phyloP scores from a whole-genome alignment of 2,113 vertebrate species.

The Salvelinus namaycush region DNA sequence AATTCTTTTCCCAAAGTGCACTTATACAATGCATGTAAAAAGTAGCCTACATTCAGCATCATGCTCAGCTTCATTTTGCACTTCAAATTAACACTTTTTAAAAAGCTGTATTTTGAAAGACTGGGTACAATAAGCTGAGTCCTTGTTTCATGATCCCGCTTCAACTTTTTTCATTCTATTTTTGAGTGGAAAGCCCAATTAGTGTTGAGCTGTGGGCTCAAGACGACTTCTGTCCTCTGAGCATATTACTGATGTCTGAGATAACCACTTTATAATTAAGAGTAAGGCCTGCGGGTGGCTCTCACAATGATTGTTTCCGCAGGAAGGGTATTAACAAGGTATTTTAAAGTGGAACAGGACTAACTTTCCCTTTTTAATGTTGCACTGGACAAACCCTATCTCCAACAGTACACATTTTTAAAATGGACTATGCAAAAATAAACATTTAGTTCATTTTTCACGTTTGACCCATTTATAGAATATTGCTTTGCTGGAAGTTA shows the following conservation, averaged over 20 bases:
- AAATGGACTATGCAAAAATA: not conserved
- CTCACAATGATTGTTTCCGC: constrained; percentile 6
- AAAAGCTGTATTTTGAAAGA: not conserved
- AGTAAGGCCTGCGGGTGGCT: constrained; percentile 19
- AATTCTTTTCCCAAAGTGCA: too few species aligned
- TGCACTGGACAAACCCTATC: not conserved
- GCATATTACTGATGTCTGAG: constrained; percentile 44
- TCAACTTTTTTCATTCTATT: constrained; percentile 4
- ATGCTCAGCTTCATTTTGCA: not conserved
- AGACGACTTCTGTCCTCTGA: constrained; percentile 34
- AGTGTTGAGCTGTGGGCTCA: constrained; percentile 23
- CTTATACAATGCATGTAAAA: too few species aligned
- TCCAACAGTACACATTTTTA: constrained; percentile 2
- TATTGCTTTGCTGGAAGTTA: not conserved
- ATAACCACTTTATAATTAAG: constrained; percentile 40
- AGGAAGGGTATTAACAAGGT: constrained; percentile 3
- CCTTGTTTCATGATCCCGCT: constrained; percentile 4
- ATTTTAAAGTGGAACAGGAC: constrained; percentile 17
- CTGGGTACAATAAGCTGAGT: constrained; percentile 11
- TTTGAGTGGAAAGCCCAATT: constrained; percentile 34
- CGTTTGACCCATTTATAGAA: not conserved
- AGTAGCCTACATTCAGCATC: too few species aligned
- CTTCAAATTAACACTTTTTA: not conserved
- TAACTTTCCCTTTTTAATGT: constrained; percentile 28
- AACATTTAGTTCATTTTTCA: not conserved